Percentiles rank a stretch among this genome's conserved stretches.
These are phyloP conservation scores for Malurus melanocephalus DNA, from an alignment of 2,113 vertebrate species.

Conservation along the genomic window DNA sequence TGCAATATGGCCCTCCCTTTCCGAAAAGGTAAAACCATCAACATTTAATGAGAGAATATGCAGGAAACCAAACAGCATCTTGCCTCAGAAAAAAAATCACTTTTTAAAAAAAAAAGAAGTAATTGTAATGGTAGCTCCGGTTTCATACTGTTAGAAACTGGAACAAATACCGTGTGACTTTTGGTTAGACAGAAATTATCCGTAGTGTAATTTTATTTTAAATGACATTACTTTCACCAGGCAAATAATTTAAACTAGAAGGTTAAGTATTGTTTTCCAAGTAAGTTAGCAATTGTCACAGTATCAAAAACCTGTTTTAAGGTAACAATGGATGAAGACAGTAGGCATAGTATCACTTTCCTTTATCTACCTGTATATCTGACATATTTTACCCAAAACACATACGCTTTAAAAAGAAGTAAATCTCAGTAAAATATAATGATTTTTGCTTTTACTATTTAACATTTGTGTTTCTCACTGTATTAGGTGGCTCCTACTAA, in stretches of 20 bases:
- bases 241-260: neutral
- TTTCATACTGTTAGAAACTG: neutral
- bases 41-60: neutral
- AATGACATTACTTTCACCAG: neutral
- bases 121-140: neutral
- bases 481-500: neutral
- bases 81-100: neutral
- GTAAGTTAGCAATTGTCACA: neutral
- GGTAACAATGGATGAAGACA: neutral
- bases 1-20: neutral
- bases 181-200: neutral
- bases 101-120: neutral
- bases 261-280: neutral
- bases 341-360: neutral
- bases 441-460: neutral
- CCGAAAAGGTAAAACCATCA: neutral
- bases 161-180: rapidly evolving
- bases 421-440: neutral
- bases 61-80: neutral
- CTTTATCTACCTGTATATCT: neutral
- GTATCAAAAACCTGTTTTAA: neutral
- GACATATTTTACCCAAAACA: neutral
- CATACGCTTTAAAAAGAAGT: neutral
- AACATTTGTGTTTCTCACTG: neutral
- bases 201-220: neutral